These are phyloP conservation scores for Stenodema calcarata DNA, from an alignment of 2,888 invertebrate genomes.

Conservation along the genomic window DNA sequence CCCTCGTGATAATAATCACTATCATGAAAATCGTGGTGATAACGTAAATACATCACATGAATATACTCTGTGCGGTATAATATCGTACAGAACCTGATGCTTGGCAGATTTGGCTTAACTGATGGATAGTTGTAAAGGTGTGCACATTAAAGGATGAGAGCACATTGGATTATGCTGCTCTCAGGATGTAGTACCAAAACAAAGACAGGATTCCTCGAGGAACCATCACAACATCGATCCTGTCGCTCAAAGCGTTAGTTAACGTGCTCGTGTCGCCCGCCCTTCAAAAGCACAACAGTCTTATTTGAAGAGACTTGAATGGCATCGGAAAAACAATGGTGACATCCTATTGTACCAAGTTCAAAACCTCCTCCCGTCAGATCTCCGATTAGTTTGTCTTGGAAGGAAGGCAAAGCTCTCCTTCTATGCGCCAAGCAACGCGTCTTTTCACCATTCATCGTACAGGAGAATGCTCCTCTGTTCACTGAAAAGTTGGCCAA, in stretches of 20 bases:
- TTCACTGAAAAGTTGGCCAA: too few species aligned
- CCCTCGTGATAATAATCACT: too few species aligned
- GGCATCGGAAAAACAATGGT: not conserved
- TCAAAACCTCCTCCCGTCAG: not conserved
- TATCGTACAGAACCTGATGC: too few species aligned
- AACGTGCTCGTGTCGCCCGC: not conserved
- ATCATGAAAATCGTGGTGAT: too few species aligned
- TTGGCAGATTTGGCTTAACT: too few species aligned
- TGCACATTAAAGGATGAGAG: too few species aligned
- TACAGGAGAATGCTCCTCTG: not conserved
- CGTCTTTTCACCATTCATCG: not conserved
- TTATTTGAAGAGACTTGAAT: not conserved
- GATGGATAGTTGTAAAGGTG: too few species aligned
- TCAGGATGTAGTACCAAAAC: not conserved
- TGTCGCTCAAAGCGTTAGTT: not conserved
- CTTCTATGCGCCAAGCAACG: not conserved
- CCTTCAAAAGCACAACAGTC: not conserved
- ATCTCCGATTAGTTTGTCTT: not conserved
- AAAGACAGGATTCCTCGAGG: not conserved
- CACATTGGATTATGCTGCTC: too few species aligned
- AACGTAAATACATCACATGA: too few species aligned
- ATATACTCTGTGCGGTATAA: too few species aligned
- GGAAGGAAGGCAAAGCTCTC: not conserved
- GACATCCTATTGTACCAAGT: not conserved
- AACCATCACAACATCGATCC: not conserved